These are phyloP conservation scores for Penelope pileata DNA, from an alignment of 2,113 vertebrate species.

Conservation along the genomic window DNA sequence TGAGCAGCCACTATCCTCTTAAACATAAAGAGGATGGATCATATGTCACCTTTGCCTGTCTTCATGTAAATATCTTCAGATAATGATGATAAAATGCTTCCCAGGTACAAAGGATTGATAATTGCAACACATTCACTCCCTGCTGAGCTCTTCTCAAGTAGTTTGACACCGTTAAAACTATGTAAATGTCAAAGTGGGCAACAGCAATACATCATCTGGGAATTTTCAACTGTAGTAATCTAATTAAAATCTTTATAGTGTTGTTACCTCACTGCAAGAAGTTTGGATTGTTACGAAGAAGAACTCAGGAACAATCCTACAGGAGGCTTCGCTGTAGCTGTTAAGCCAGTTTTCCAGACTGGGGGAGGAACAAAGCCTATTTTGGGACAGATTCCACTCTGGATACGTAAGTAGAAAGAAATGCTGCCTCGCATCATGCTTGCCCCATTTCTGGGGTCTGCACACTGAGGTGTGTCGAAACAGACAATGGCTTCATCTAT, in stretches of 20 bases:
- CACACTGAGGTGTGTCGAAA: background rate
- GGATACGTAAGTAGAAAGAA: background rate
- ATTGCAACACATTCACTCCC: background rate
- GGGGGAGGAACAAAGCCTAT: background rate
- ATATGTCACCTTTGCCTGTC: background rate
- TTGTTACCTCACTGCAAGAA: background rate
- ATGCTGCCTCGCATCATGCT: rapidly evolving
- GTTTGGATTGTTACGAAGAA: background rate
- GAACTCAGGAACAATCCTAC: background rate
- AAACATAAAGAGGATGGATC: background rate
- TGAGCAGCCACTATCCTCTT: background rate
- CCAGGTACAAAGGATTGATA: background rate
- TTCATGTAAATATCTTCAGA: background rate
- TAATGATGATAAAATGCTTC: background rate
- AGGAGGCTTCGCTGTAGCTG: background rate
- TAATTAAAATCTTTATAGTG: background rate
- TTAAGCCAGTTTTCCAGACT: background rate
- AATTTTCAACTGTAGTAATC: background rate
- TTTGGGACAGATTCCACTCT: background rate
- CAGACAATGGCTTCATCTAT: background rate
- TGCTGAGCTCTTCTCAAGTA: background rate
- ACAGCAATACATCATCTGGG: background rate
- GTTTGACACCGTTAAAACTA: slow-evolving; percentile 17
- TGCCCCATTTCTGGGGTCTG: background rate
- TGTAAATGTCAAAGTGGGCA: background rate